These are phyloP conservation scores for Riparia riparia DNA, from an alignment of 2,113 vertebrate species.

Conservation along the genomic window DNA sequence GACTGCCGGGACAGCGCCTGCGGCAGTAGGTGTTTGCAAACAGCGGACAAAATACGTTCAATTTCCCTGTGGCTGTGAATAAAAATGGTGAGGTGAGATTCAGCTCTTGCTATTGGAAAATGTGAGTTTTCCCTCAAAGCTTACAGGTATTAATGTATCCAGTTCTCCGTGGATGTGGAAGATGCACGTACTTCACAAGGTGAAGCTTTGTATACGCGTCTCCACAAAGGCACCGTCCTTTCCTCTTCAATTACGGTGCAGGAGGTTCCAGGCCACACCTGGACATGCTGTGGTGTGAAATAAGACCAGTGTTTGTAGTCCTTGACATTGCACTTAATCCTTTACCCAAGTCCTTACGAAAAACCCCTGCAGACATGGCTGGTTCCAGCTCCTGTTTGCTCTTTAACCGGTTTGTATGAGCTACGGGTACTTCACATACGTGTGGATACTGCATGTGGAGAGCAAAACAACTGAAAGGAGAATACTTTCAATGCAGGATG, in stretches of 20 bases:
- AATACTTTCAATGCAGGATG: not conserved
- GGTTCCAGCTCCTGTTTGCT: not conserved
- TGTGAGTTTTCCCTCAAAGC: not conserved
- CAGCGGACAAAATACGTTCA: not conserved
- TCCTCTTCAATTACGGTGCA: not conserved
- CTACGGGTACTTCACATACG: not conserved
- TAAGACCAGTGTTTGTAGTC: not conserved
- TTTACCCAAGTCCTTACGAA: not conserved
- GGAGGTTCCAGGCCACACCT: not conserved
- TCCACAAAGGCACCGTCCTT: not conserved
- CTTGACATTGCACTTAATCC: not conserved
- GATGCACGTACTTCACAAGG: not conserved
- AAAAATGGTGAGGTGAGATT: not conserved
- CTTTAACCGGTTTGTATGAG: not conserved
- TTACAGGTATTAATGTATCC: fast-evolving
- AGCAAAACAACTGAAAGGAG: not conserved
- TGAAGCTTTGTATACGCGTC: not conserved
- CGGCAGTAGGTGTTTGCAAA: not conserved
- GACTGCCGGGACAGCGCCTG: fast-evolving
- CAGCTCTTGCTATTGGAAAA: not conserved
- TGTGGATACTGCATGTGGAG: not conserved
- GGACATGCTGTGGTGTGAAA: not conserved
- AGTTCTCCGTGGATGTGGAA: not conserved
- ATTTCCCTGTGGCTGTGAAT: not conserved
- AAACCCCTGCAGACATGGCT: not conserved